Base-by-base conservation (phyloP, 2,888 invertebrate species). In the Meiosimyza decipiens region DNA sequence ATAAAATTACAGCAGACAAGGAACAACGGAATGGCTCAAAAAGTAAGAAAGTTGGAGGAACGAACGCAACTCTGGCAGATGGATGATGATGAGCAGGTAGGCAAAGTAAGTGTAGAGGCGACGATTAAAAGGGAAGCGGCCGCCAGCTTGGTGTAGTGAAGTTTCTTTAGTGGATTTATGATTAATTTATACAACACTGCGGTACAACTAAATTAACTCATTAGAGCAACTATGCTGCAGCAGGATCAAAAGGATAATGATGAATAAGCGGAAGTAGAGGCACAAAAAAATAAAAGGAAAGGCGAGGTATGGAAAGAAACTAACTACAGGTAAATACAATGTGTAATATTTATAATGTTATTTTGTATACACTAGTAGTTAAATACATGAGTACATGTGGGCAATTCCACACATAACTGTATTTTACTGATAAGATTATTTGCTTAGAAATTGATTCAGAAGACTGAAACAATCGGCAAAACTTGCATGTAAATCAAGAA, bases 151-250 rank as follows among this genome's bases (percentile, higher is more conserved):
- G 12, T 18, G 13, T 6, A 52, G 15, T 9, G 62, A 33, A 62
- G 51, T 62, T 62, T 22, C 70, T 52, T 70, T 59, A 62, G n/a
- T 50, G 57, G 67, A 82, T 82, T 82, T 82, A 82, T 82, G 82
- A 82, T 82, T 82, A 82, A 82, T 82, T 82, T 81, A 82, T 81
- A 79, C 65, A 71, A 64, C 73, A 76, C 70, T 76, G 73, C 73
- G 79, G 78, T 79, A 80, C 70, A 83, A 82, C 83, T 84, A 83
- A 84, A 84, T 84, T 84, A 84, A 84, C 84, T 83, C 82, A 84
- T 84, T 84, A 83, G 81, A 80, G 80, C 63, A 54, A 63, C 70
- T 70, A 51, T 62, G 60, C 67, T 57, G 67, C 67, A 57, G 55
- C 51, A 69, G 69, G 69, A 60, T 60, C 60, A 69, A 69, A 69